Evolutionary conservation across 2,797 vertebrate genomes (phyloP).

Genomic region (Halcyon smyrnensis): DNA sequence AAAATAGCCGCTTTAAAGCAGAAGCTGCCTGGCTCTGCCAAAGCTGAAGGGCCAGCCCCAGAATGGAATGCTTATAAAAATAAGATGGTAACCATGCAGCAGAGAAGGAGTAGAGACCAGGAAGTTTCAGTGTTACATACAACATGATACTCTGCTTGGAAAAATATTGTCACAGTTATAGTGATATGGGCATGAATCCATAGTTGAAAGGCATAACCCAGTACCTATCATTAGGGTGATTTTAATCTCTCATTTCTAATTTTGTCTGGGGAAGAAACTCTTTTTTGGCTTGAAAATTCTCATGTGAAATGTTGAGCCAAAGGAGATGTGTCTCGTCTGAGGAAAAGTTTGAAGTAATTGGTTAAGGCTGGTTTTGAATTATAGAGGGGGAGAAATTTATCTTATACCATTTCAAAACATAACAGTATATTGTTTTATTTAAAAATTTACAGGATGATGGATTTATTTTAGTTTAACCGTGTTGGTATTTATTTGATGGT

Average conservation of each 20-base stretch:
- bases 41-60: slow-evolving; percentile 60
- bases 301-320: slow-evolving; percentile 32
- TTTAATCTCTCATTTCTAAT: slow-evolving; percentile 52
- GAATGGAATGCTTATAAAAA: slow-evolving; percentile 68
- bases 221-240: slow-evolving; percentile 63
- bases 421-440: slow-evolving; percentile 9
- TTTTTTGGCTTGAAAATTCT: slow-evolving; percentile 51
- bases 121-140: slow-evolving; percentile 66
- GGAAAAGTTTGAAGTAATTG: slow-evolving; percentile 58
- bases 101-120: slow-evolving; percentile 53
- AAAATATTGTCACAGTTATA: slow-evolving; percentile 66
- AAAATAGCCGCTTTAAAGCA: slow-evolving; percentile 54
- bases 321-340: slow-evolving; percentile 53
- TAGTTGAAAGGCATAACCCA: slow-evolving; percentile 32
- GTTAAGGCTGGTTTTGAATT: slow-evolving; percentile 45
- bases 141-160: slow-evolving; percentile 65
- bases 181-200: slow-evolving; percentile 23
- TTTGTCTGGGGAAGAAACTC: slow-evolving; percentile 52
- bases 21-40: slow-evolving; percentile 60
- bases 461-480: slow-evolving; percentile 34
- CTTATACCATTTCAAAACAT: slow-evolving; percentile 12
- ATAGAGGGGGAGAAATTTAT: background rate
- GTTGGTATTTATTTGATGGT: slow-evolving; percentile 42
- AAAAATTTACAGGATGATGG: background rate
- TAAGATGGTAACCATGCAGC: slow-evolving; percentile 71